Percentiles rank a stretch among this genome's conserved stretches.
phyloP scores from a whole-genome alignment of 2,113 vertebrate species.

The Hystrix cristata region DNA sequence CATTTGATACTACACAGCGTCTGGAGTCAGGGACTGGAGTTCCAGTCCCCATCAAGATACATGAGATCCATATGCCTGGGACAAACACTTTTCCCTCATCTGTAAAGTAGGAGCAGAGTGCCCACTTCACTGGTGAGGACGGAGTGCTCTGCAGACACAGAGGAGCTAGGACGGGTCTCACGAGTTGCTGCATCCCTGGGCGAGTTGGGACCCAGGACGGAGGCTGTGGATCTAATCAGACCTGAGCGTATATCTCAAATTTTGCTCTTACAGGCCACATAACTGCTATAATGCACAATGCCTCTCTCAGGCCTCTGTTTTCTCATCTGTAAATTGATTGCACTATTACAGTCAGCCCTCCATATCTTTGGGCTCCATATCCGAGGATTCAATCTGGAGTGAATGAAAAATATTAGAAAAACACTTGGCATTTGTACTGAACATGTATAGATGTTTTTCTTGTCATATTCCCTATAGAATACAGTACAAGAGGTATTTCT shows the following conservation, averaged over 20 bases:
- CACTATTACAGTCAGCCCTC: background rate
- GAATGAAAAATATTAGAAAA: background rate
- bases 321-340: background rate
- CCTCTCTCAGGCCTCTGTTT: background rate
- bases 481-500: background rate
- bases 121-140: background rate
- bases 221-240: background rate
- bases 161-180: background rate
- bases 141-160: fast-evolving
- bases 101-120: background rate
- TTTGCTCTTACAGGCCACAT: background rate
- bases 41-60: background rate
- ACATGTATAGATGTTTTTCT: background rate
- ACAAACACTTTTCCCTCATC: background rate
- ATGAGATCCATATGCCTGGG: background rate
- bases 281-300: fast-evolving
- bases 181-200: fast-evolving
- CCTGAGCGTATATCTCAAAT: background rate
- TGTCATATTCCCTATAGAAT: background rate
- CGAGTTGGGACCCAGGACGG: fast-evolving
- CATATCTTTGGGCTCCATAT: background rate
- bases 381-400: background rate
- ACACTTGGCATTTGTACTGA: background rate
- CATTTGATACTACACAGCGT: background rate
- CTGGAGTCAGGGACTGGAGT: background rate